These are phyloP conservation scores for Eudyptes chrysolophus DNA, from an alignment of 2,113 vertebrate genomes.

Conservation along the genomic window DNA sequence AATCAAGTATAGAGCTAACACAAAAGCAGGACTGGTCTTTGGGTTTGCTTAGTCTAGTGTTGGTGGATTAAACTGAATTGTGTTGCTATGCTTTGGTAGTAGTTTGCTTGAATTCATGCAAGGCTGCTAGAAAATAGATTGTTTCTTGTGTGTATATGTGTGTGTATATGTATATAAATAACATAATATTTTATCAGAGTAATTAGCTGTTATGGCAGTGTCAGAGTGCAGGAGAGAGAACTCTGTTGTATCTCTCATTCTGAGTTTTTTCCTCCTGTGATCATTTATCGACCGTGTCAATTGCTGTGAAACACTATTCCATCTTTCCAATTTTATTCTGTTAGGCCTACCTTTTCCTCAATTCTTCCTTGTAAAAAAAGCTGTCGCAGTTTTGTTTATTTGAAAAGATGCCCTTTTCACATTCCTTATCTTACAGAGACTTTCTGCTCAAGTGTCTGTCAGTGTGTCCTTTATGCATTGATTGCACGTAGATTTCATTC, in stretches of 20 bases:
- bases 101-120: neutral
- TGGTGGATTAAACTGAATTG: neutral
- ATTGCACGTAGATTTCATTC: neutral
- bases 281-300: neutral
- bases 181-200: neutral
- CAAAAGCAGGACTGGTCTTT: neutral
- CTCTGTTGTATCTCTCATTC: neutral
- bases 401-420: slow-evolving; percentile 14
- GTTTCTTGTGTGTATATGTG: neutral
- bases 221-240: neutral
- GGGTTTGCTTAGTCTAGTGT: neutral
- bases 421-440: neutral
- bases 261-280: neutral
- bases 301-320: neutral
- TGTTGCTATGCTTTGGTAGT: neutral
- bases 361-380: neutral
- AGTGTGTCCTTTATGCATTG: neutral
- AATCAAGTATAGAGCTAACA: neutral
- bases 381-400: neutral
- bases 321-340: neutral
- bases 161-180: neutral
- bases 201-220: neutral
- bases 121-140: neutral
- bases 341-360: neutral
- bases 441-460: neutral